Base-by-base conservation (phyloP, 1,140 invertebrate species). In the Drosophila equinoxialis region DNA sequence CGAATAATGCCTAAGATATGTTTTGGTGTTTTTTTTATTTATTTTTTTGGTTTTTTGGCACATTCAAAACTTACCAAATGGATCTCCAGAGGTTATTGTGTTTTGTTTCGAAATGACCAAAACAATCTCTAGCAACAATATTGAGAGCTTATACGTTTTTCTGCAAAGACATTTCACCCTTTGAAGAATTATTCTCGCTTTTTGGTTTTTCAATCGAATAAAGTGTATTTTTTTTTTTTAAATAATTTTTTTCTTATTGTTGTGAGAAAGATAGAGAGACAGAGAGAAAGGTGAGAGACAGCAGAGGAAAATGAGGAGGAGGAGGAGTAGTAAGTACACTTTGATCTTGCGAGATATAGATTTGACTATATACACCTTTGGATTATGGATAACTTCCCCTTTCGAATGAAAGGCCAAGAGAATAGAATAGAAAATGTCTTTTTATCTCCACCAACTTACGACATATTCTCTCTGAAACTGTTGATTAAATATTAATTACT, bases 41-140 rank as follows among this genome's bases (percentile, higher is more conserved):
- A 68, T 76, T 71, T 63, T 62, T 75, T 74, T 67, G 70, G 70
- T 73, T 86, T 83, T 81, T 54, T 76, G 85, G 90, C 83, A 86
- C 90, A 91, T 91, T 84, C 82, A 91, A 89, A 90, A 91, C 90
- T 91, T 91, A 91, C 90, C 90, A 91, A 91, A 91, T 10, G 82
- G 80, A 81, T 90, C 82, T 91, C 90, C 90, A 89, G 90, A 82
- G 90, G 90, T 91, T 87, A 84, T 84, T 84, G 79, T 87, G 35
- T 59, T 59, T 91, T 91, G 90, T 59, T 59, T 91, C 87, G 90
- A 85, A 87, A 91, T 91, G 85, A 91, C 90, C 90, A 91, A 91
- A 91, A 91, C 90, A 91, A 91, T 91, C 90, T 87, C 90, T 91
- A 91, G 90, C 90, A 91, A 89, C 90, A 91, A 91, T 91, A 91